Base-by-base conservation (phyloP, 1,140 invertebrate species). In the Uloborus diversus region DNA sequence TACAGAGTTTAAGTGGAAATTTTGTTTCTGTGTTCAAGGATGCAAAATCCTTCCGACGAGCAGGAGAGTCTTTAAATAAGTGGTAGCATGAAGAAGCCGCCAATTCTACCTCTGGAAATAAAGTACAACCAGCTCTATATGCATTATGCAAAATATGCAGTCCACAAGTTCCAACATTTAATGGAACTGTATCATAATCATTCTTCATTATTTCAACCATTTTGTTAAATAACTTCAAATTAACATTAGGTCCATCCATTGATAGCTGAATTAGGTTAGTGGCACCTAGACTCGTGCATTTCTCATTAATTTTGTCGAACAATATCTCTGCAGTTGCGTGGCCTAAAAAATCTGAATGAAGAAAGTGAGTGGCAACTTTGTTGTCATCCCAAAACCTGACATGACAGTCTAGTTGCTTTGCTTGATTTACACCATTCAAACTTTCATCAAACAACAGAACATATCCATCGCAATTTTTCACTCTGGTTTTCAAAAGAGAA, bases 171-270 rank as follows among this genome's bases (percentile, higher is more conserved):
- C 65, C 65, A 28, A 68, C 42, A 49, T 68, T 51, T 3, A 68
- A 28, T 14, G 47, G 25, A 68, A n/a, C 28, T 13, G n/a, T n/a
- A n/a, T n/a, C n/a, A n/a, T n/a, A n/a, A 9, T 28, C 42, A 14
- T 68, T 25, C 27, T 2, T 51, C 42, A 68, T 13, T 11, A 23
- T 27, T 27, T 68, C 14, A 13, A 28, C 47, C 23, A 51, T 42
- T 37, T 20, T 68, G n/a, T 51, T n/a, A 37, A 47, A 42, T 13
- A 49, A 20, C 28, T 42, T 68, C 27, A 47, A 64, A 30, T 76
- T 76, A 5, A 76, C 71, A 76, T 61, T 64, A 11, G 71, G 71
- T 20, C 71, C 71, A 64, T 76, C 71, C 56, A 61, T 76, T 7
- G 56, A 32, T 13, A 76, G 20, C 23, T 61, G 56, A 20, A 76